A percentile compares a stretch with the other conserved stretches of the same genome.
Evolutionary conservation across 2,888 invertebrate species (phyloP).

Genomic region (Rhopalosiphum nymphaeae): DNA sequence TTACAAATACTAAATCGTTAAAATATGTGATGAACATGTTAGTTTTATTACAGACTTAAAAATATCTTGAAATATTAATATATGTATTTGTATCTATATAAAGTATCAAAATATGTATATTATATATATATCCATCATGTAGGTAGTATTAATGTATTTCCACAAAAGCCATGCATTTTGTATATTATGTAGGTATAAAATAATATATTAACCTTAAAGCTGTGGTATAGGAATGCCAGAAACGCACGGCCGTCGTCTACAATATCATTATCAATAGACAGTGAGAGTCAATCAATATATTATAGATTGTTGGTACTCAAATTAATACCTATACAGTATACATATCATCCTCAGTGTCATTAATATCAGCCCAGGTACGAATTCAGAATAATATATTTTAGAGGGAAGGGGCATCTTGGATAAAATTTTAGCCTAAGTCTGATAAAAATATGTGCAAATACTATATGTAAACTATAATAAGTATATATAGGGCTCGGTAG

Average conservation of each 20-base stretch:
- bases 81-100: neutral
- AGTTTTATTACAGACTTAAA: constrained; percentile 9
- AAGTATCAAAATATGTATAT: neutral
- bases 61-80: neutral
- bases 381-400: too few relatives aligned
- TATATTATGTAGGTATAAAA: neutral
- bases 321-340: neutral
- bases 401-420: too few relatives aligned
- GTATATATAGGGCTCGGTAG: too few relatives aligned
- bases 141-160: neutral
- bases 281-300: neutral
- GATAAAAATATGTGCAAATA: too few relatives aligned
- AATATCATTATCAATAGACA: neutral
- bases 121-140: neutral
- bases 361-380: too few relatives aligned
- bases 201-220: neutral
- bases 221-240: neutral
- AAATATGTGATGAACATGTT: neutral
- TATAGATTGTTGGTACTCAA: neutral
- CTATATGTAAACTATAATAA: too few relatives aligned
- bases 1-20: constrained; percentile 31
- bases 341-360: neutral
- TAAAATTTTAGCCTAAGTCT: too few relatives aligned
- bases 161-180: neutral
- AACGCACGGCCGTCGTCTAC: neutral